Percentiles rank a stretch among this genome's conserved stretches.
phyloP scores from a whole-genome alignment of 2,113 vertebrate genomes.

The Clarias magur region DNA sequence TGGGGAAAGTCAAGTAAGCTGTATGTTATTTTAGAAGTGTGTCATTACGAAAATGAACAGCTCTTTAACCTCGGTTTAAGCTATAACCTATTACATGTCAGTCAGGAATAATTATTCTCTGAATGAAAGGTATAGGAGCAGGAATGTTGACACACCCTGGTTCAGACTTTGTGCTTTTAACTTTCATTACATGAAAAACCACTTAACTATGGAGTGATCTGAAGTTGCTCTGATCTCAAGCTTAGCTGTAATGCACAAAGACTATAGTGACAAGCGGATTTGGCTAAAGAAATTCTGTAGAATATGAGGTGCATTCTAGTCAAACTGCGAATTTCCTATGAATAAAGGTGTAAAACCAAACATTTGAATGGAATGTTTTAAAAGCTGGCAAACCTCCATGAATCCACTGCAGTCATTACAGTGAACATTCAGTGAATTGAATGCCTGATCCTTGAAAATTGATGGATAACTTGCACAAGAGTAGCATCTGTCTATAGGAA shows the following conservation, averaged over 20 bases:
- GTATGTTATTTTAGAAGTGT: slow-evolving; percentile 19
- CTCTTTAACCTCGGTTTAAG: slow-evolving; percentile 30
- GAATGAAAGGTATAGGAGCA: slow-evolving; percentile 26
- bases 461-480: no score
- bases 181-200: slow-evolving; percentile 32
- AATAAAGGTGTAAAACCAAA: no score
- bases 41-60: slow-evolving; percentile 24
- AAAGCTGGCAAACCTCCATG: no score
- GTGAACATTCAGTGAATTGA: no score
- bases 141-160: slow-evolving; percentile 43
- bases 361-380: no score
- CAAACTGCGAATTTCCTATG: no score
- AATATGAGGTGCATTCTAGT: not conserved
- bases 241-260: not conserved
- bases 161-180: slow-evolving; percentile 29
- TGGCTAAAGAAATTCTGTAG: not conserved
- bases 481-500: no score
- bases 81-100: slow-evolving; percentile 6
- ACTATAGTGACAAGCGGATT: not conserved
- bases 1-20: not conserved
- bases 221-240: not conserved
- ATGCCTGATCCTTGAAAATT: no score
- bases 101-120: slow-evolving; percentile 35
- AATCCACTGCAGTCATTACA: no score
- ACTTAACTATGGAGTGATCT: slow-evolving; percentile 5